Conservation (phyloP, 2,113 vertebrate species). For the Labeo catla region DNA sequence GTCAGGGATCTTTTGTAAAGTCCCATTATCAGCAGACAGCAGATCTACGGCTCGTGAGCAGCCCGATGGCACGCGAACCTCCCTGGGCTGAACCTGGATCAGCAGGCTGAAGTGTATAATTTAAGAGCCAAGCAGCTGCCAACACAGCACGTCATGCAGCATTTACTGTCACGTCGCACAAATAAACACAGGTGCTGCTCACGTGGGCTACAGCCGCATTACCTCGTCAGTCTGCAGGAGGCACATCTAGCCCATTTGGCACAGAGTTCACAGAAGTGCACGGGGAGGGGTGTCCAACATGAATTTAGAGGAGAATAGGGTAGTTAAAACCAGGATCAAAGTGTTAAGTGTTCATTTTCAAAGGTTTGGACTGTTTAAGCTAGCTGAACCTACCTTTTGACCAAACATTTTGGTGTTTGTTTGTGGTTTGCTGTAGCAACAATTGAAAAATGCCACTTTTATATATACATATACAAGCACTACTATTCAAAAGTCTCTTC, state of each 20-base stretch:
- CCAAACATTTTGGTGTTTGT: background rate
- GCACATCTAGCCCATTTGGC: background rate
- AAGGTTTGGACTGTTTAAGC: background rate
- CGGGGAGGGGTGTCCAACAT: background rate
- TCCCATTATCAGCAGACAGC: constrained; percentile 18
- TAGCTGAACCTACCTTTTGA: background rate
- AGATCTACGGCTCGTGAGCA: background rate
- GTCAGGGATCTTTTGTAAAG: constrained; percentile 18
- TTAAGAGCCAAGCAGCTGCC: constrained; percentile 57
- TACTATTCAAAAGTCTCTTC: background rate
- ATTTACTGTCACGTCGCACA: constrained; percentile 59
- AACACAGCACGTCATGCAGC: constrained; percentile 64
- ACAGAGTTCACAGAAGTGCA: constrained; percentile 2
- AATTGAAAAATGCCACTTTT: background rate
- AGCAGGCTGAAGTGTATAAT: constrained; percentile 63
- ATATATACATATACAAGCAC: background rate
- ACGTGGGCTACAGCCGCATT: constrained; percentile 33
- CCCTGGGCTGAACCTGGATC: constrained; percentile 48
- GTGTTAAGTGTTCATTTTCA: background rate
- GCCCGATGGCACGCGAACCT: background rate
- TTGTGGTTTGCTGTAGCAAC: background rate
- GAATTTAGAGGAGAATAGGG: constrained; percentile 6
- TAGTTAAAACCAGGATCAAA: constrained; percentile 16
- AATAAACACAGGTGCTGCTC: constrained; percentile 74
- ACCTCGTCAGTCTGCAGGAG: background rate